These are phyloP conservation scores for Stegostoma tigrinum DNA, from an alignment of 2,113 vertebrate genomes.

Conservation along the genomic window DNA sequence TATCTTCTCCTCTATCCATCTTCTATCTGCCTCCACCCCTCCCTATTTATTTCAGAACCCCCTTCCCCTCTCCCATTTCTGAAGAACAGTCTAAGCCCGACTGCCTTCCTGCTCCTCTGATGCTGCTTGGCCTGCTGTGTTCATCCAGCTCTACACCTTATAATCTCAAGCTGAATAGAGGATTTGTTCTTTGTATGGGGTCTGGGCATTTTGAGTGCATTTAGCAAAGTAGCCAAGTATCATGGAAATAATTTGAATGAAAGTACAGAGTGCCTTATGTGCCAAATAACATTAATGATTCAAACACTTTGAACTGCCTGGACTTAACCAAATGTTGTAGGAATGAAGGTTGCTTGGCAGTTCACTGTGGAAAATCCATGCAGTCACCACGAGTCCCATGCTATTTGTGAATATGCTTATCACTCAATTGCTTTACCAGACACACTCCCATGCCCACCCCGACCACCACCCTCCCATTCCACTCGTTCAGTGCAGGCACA, in stretches of 20 bases:
- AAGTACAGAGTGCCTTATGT: not conserved
- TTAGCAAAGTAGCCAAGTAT: not conserved
- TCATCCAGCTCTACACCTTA: no score
- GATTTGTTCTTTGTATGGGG: not conserved
- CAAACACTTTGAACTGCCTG: not conserved
- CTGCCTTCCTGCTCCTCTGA: no score
- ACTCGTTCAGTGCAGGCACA: not conserved
- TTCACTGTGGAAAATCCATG: not conserved
- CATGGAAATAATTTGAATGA: not conserved
- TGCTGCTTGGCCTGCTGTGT: no score
- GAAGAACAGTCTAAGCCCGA: no score
- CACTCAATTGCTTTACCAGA: not conserved
- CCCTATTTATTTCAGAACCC: no score
- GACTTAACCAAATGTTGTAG: not conserved
- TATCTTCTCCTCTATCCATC: no score
- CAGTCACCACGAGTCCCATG: not conserved
- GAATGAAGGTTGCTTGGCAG: not conserved
- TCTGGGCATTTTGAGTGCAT: not conserved
- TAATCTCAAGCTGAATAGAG: not conserved
- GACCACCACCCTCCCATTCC: not conserved
- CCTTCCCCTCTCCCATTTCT: no score
- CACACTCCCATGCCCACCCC: no score
- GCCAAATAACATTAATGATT: not conserved
- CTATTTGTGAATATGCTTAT: not conserved
- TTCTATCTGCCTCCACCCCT: no score